These are phyloP conservation scores for Brachirus orientalis DNA, from an alignment of 2,113 vertebrate species.

Conservation along the genomic window DNA sequence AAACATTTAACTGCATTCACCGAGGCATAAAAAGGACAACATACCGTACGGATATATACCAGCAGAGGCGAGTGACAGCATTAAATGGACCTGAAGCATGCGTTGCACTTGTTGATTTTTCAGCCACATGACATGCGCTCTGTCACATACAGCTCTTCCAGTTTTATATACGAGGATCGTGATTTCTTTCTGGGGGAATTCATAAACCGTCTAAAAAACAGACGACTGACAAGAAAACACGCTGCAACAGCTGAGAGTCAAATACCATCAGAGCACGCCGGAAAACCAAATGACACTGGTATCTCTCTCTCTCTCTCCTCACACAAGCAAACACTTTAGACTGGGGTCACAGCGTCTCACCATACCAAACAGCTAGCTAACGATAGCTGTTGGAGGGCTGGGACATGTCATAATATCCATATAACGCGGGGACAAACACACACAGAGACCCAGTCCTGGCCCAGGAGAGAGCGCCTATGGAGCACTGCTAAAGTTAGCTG, in stretches of 20 bases:
- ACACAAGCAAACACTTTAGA: conserved; percentile 45
- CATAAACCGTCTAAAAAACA: conserved; percentile 60
- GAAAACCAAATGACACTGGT: conserved; percentile 64
- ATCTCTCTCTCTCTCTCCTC: conserved; percentile 15
- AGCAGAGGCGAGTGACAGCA: conserved; percentile 15
- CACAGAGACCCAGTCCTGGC: conserved; percentile 24
- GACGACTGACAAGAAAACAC: conserved; percentile 71
- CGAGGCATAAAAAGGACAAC: conserved; percentile 47
- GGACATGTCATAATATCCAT: conserved; percentile 45
- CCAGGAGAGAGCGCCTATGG: conserved; percentile 39
- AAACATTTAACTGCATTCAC: conserved; percentile 33
- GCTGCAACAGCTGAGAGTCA: conserved; percentile 79
- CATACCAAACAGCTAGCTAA: conserved; percentile 74
- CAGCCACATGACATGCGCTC: conserved; percentile 43
- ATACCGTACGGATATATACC: background rate
- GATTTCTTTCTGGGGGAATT: conserved; percentile 46
- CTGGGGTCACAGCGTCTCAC: conserved; percentile 69
- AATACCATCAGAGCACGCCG: conserved; percentile 67
- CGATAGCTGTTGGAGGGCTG: conserved; percentile 50
- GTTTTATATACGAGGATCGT: conserved; percentile 24
- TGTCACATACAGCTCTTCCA: background rate
- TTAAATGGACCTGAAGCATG: conserved; percentile 51
- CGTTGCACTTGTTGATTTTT: conserved; percentile 75
- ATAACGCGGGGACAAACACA: conserved; percentile 19
- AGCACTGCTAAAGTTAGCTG: conserved; percentile 70